These are phyloP conservation scores for Hoplias malabaricus DNA, from an alignment of 2,113 vertebrate genomes.

Conservation along the genomic window DNA sequence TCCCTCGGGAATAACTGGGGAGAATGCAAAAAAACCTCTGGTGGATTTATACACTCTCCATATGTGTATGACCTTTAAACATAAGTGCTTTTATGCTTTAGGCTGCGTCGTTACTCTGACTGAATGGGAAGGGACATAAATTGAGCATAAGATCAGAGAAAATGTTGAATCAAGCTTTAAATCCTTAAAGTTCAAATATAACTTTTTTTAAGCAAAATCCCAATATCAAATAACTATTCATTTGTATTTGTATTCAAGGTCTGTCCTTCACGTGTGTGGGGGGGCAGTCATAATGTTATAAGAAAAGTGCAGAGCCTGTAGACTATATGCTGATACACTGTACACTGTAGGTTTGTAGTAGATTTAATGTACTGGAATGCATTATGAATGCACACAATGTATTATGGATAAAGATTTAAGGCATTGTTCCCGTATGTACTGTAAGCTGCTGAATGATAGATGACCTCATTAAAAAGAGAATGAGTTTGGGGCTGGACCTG, in stretches of 20 bases:
- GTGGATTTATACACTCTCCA: not conserved
- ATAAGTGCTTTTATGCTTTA: conserved; percentile 4
- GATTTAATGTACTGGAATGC: not conserved
- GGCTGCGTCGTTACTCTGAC: not conserved
- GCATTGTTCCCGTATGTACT: conserved; percentile 3
- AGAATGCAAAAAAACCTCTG: no score
- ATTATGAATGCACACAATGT: conserved; percentile 21
- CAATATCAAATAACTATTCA: not conserved
- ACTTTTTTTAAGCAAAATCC: not conserved
- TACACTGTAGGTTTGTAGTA: not conserved
- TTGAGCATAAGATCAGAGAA: not conserved
- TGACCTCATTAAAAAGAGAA: conserved; percentile 32
- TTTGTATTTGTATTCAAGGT: not conserved
- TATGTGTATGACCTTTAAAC: conserved; percentile 17
- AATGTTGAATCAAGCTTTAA: not conserved
- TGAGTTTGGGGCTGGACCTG: conserved; percentile 22
- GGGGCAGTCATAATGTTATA: no score
- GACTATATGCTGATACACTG: not conserved
- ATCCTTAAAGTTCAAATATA: not conserved
- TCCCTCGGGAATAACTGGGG: no score
- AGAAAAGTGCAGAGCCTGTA: not conserved
- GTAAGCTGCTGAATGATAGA: conserved; percentile 30
- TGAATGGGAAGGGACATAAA: not conserved
- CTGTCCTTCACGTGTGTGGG: not conserved
- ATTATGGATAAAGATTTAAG: conserved; percentile 1